These are phyloP conservation scores for Norana najaformis DNA, from an alignment of 2,888 invertebrate species.

Conservation along the genomic window DNA sequence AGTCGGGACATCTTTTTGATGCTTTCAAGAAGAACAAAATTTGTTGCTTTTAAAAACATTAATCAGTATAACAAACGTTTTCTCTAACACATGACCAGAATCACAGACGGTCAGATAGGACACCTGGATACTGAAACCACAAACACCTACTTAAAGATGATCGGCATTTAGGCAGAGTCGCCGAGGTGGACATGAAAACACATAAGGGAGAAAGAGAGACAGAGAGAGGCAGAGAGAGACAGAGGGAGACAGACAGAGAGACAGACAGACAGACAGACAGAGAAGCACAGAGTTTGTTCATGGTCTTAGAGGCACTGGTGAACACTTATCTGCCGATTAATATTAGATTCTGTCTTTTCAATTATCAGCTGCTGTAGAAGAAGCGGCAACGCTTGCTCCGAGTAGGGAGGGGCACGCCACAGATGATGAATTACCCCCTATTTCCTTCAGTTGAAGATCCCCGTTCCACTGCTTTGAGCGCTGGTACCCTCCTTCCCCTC, in stretches of 20 bases:
- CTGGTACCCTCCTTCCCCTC: neutral
- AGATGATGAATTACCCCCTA: too few relatives aligned
- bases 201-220: too few relatives aligned
- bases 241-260: too few relatives aligned
- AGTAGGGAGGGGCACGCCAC: too few relatives aligned
- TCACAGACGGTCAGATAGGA: neutral
- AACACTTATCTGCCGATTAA: neutral
- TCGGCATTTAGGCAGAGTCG: too few relatives aligned
- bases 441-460: too few relatives aligned
- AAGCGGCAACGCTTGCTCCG: too few relatives aligned
- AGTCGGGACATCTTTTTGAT: neutral
- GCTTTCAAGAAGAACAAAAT: neutral
- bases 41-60: neutral
- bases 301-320: neutral
- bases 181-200: too few relatives aligned
- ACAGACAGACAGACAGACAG: neutral
- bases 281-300: neutral
- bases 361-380: neutral
- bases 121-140: too few relatives aligned
- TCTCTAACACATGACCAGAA: neutral
- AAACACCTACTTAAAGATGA: too few relatives aligned
- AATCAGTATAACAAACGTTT: neutral
- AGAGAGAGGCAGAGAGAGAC: neutral
- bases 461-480: neutral
- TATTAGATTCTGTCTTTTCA: neutral